These are phyloP conservation scores for Crotalus tigris DNA, from an alignment of 2,113 vertebrate genomes.

Conservation along the genomic window DNA sequence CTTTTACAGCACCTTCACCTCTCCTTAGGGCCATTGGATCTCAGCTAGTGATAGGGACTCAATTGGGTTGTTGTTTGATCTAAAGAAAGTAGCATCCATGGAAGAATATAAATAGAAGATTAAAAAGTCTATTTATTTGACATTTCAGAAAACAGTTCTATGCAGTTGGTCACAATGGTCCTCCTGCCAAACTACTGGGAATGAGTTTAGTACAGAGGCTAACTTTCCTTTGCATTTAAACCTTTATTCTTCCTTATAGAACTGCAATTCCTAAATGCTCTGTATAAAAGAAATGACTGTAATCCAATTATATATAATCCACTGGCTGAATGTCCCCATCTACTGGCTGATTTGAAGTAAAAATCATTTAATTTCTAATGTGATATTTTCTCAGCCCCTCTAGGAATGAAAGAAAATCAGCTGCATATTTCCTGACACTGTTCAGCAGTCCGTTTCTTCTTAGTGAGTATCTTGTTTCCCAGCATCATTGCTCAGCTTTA, in stretches of 20 bases:
- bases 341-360: background rate
- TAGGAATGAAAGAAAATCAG: background rate
- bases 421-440: background rate
- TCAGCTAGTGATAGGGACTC: background rate
- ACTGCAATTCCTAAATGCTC: background rate
- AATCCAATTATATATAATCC: background rate
- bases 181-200: background rate
- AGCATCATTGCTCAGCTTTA: background rate
- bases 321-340: background rate
- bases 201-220: background rate
- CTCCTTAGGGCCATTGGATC: background rate
- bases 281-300: background rate
- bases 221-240: background rate
- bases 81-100: background rate
- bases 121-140: background rate
- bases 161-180: background rate
- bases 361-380: background rate
- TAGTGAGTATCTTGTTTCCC: background rate
- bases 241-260: no score
- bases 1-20: background rate
- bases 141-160: background rate
- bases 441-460: background rate
- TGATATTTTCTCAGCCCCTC: background rate
- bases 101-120: background rate
- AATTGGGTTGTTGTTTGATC: background rate